These are phyloP conservation scores for Lamellibrachia satsuma DNA, from an alignment of 2,888 invertebrate genomes.

Conservation along the genomic window DNA sequence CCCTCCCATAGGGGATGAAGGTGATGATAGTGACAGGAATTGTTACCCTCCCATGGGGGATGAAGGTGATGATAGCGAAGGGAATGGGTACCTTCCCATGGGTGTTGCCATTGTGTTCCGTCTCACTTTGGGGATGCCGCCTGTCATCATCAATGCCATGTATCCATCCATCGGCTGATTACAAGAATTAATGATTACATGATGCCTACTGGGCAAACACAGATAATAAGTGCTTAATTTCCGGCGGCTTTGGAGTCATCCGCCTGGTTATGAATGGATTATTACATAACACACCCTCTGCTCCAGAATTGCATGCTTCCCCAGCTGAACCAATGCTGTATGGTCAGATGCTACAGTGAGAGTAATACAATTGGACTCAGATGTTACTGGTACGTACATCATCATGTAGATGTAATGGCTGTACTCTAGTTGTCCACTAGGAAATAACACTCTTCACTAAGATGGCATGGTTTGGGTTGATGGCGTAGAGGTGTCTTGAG, in stretches of 20 bases:
- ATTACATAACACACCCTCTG: not conserved
- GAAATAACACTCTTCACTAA: not conserved
- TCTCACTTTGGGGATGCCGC: not conserved
- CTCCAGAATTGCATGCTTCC: not conserved
- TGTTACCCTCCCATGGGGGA: too few relatives aligned
- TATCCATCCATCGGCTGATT: not conserved
- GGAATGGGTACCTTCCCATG: too few relatives aligned
- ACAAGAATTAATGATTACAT: not conserved
- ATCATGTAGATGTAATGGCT: not conserved
- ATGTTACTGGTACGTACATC: not conserved
- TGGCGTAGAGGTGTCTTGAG: not conserved
- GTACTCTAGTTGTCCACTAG: not conserved
- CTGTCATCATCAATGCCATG: not conserved
- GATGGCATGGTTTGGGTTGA: not conserved
- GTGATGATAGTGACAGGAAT: too few relatives aligned
- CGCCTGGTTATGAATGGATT: not conserved
- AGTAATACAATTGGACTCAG: not conserved
- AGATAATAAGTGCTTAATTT: not conserved
- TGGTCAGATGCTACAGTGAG: not conserved
- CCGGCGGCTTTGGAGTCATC: not conserved
- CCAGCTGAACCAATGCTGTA: not conserved
- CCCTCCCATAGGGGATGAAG: too few relatives aligned
- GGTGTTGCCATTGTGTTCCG: not conserved
- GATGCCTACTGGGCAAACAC: not conserved
- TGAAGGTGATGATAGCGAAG: too few relatives aligned